Base-by-base conservation (phyloP, 2,797 vertebrate genomes). In the Glossophaga mutica region DNA sequence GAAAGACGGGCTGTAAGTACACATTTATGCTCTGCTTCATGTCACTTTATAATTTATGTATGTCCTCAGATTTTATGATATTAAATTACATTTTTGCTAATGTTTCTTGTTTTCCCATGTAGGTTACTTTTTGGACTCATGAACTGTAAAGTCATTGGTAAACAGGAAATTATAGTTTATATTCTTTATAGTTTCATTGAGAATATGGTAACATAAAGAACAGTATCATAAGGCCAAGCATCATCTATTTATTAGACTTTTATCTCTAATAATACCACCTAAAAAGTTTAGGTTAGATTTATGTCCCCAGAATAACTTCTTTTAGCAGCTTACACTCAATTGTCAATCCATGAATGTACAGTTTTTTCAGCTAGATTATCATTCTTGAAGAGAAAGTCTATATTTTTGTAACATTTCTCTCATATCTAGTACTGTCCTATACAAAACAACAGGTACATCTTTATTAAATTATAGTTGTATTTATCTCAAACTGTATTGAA, bases 401-500 rank as follows among this genome's bases (percentile, higher is more conserved):
- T 55, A 57, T 78, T 88, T 94, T 94, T 74, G 92, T n/a, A 94
- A 78, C 24, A 73, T 67, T 93, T 95, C 22, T 77, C 22, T 94
- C 22, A 24, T 57, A 70, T n/a, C 16, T 92, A 87, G 34, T 83
- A 55, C 37, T 50, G 21, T 67, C 88, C 39, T 70, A 44, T 82
- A 57, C 24, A 86, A 24, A 94, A 68, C 24, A 94, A 73, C 6
- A 46, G 8, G 29, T 46, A 68, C 26, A 82, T 68, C 42, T 74
- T 92, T 67, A 91, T 91, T 94, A 91, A 83, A 68, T 73, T 92
- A 78, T 85, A 76, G 78, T 19, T 93, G 34, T 74, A 6, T 5
- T 89, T 90, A 67, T 74, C 15, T 91, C 67, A 65, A 81, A 24
- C 71, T 67, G 26, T 46, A 48, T 62, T 85, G 59, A 88, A 94